phyloP scores from a whole-genome alignment of 1,140 invertebrate species.

The Choristoneura fumiferana region DNA sequence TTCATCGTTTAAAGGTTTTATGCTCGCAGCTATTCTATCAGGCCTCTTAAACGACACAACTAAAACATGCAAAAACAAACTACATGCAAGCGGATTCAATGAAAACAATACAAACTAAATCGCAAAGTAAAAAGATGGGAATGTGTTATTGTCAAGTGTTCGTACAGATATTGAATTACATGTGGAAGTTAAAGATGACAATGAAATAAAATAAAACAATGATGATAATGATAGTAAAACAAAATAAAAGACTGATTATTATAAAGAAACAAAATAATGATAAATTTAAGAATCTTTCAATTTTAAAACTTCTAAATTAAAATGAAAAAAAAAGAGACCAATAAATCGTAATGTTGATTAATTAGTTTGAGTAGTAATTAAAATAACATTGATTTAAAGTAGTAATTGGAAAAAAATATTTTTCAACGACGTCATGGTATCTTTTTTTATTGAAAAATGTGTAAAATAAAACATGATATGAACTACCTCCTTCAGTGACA shows the following conservation, averaged over 20 bases:
- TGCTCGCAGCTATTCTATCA: constrained; percentile 52
- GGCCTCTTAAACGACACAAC: constrained; percentile 76
- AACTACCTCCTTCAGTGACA: constrained; percentile 76
- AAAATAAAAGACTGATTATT: neutral
- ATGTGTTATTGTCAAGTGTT: neutral
- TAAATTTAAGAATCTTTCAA: too few relatives aligned
- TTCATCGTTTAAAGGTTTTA: constrained; percentile 45
- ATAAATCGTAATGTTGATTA: too few relatives aligned
- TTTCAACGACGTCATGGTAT: too few relatives aligned
- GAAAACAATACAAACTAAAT: constrained; percentile 16
- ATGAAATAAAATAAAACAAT: neutral
- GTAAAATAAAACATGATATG: constrained; percentile 23
- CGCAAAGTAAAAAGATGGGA: neutral
- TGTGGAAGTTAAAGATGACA: neutral
- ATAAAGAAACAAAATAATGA: too few relatives aligned
- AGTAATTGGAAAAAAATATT: too few relatives aligned
- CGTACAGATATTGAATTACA: neutral
- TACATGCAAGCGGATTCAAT: constrained; percentile 26
- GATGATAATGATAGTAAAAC: neutral
- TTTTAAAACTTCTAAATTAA: too few relatives aligned
- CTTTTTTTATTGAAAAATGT: too few relatives aligned
- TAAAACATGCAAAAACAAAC: constrained; percentile 47
- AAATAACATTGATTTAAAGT: too few relatives aligned
- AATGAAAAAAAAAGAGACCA: too few relatives aligned
- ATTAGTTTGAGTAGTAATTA: too few relatives aligned